These are phyloP conservation scores for Stegastes partitus DNA, from an alignment of 2,113 vertebrate species.

Conservation along the genomic window DNA sequence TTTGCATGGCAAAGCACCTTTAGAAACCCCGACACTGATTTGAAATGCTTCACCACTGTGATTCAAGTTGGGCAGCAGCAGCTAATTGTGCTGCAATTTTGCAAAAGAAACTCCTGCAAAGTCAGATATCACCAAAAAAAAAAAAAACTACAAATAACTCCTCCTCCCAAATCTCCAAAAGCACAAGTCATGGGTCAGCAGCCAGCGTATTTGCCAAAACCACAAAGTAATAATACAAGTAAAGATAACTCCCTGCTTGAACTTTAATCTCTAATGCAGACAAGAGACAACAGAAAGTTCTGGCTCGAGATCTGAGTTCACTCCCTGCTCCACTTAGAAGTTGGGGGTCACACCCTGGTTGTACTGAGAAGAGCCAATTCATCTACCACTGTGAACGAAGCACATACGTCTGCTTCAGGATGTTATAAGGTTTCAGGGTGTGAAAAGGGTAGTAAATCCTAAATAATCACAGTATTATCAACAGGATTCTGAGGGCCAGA, in stretches of 20 bases:
- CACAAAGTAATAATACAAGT: slow-evolving; percentile 8
- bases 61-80: not conserved
- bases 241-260: slow-evolving; percentile 37
- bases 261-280: slow-evolving; percentile 43
- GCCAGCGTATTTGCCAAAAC: slow-evolving; percentile 2
- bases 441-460: slow-evolving; percentile 24
- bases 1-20: slow-evolving; percentile 16
- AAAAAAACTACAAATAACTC: too few species aligned
- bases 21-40: not conserved
- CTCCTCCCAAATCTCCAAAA: not conserved
- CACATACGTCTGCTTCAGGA: not conserved
- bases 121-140: not conserved
- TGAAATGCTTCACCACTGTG: not conserved
- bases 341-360: not conserved
- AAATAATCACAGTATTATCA: not conserved
- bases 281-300: not conserved
- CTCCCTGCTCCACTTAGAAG: not conserved
- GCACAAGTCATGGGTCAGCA: not conserved
- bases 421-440: slow-evolving; percentile 4
- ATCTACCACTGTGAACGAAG: not conserved
- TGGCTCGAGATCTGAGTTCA: slow-evolving; percentile 9
- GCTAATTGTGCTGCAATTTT: not conserved
- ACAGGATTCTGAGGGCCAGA: not conserved
- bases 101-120: not conserved
- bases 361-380: not conserved